phyloP scores from a whole-genome alignment of 2,113 vertebrate species.

The Tyto alba region DNA sequence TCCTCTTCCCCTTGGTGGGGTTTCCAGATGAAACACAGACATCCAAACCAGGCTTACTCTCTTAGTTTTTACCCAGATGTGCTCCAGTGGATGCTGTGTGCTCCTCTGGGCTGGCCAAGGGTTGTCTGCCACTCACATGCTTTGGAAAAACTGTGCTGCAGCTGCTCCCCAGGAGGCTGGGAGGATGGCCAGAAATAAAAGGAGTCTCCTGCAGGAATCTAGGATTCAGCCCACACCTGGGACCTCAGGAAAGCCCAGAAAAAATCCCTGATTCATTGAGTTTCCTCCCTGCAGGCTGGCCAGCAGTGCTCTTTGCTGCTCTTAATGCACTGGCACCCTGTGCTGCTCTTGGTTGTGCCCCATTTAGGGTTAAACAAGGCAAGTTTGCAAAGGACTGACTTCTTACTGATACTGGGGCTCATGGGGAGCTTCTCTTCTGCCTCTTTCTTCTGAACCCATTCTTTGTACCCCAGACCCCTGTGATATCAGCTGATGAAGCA shows the following conservation, averaged over 20 bases:
- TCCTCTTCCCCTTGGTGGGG: background rate
- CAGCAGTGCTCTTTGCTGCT: background rate
- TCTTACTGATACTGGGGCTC: background rate
- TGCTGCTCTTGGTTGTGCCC: background rate
- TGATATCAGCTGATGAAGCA: background rate
- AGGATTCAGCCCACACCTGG: background rate
- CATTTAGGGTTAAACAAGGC: background rate
- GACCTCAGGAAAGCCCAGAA: background rate
- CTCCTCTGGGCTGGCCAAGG: background rate
- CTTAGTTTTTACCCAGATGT: background rate
- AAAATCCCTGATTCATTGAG: background rate
- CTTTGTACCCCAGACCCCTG: background rate
- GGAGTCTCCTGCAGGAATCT: background rate
- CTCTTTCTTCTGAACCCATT: background rate
- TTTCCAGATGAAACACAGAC: background rate
- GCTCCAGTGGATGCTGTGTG: background rate
- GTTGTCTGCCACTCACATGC: background rate
- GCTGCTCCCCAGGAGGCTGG: background rate
- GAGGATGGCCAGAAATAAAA: slow-evolving; percentile 12
- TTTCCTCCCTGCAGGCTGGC: no score
- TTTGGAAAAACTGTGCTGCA: background rate
- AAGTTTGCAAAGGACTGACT: background rate
- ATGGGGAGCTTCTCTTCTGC: background rate
- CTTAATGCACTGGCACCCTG: no score
- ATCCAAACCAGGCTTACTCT: background rate